phyloP scores from a whole-genome alignment of 2,113 vertebrate species.

The Gymnobelideus leadbeateri region DNA sequence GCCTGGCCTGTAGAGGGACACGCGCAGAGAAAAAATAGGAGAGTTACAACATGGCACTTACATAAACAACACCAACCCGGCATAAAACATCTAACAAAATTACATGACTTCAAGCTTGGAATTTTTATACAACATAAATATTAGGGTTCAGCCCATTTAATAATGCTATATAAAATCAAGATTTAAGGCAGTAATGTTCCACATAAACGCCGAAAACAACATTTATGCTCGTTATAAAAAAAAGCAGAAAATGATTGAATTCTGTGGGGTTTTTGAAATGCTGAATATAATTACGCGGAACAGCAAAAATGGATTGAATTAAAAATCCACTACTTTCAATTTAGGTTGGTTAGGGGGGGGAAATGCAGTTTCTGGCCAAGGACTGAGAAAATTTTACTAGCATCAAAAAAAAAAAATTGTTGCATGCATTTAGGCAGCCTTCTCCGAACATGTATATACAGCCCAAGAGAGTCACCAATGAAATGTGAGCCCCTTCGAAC shows the following conservation, averaged over 20 bases:
- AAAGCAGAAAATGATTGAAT: slow-evolving; percentile 88
- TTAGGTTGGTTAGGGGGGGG: slow-evolving; percentile 87
- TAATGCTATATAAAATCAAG: slow-evolving; percentile 90
- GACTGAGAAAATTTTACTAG: slow-evolving; percentile 86
- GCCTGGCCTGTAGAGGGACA: slow-evolving; percentile 93
- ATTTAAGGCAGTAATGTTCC: slow-evolving; percentile 88
- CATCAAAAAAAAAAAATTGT: slow-evolving; percentile 77
- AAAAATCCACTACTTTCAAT: slow-evolving; percentile 90
- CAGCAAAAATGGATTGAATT: slow-evolving; percentile 91
- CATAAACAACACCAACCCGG: slow-evolving; percentile 87
- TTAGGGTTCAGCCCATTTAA: slow-evolving; percentile 86
- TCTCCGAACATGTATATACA: slow-evolving; percentile 67
- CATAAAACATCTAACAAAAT: slow-evolving; percentile 89
- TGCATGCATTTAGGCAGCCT: slow-evolving; percentile 72
- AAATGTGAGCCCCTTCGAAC: slow-evolving; percentile 77
- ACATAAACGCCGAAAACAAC: slow-evolving; percentile 89
- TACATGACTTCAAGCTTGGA: slow-evolving; percentile 87
- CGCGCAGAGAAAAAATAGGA: slow-evolving; percentile 87
- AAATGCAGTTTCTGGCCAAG: slow-evolving; percentile 85
- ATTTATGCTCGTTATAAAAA: slow-evolving; percentile 89
- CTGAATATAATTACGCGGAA: slow-evolving; percentile 90
- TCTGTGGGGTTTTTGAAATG: slow-evolving; percentile 88
- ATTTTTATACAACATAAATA: slow-evolving; percentile 90
- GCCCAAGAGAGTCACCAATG: slow-evolving; percentile 77
- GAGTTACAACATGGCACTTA: slow-evolving; percentile 89